phyloP scores from a whole-genome alignment of 2,888 invertebrate genomes.

The Cordylochernes scorpioides region DNA sequence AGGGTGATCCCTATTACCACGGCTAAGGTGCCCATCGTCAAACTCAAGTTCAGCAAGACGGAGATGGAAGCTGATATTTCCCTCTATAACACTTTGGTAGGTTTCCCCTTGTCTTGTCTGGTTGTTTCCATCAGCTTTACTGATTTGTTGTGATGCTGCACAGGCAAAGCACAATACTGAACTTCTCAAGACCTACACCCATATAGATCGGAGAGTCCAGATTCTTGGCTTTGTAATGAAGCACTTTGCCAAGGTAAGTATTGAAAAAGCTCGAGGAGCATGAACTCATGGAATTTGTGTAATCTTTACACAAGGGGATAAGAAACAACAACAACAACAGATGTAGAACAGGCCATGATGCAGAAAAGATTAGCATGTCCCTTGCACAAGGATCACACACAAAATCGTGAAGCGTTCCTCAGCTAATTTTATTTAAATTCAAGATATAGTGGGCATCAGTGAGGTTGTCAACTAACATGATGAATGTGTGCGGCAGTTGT shows the following conservation, averaged over 20 bases:
- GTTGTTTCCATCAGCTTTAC: background rate
- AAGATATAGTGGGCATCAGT: too few relatives aligned
- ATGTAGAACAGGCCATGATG: too few relatives aligned
- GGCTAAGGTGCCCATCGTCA: conserved; percentile 35
- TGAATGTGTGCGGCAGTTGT: conserved; percentile 18
- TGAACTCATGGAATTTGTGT: too few relatives aligned
- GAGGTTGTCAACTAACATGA: background rate
- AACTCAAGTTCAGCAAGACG: conserved; percentile 23
- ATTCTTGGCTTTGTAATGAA: conserved; percentile 28
- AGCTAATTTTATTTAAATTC: too few relatives aligned
- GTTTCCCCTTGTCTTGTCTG: conserved; percentile 2
- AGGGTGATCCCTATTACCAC: conserved; percentile 28
- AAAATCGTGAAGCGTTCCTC: too few relatives aligned
- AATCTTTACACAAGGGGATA: too few relatives aligned
- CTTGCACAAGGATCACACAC: too few relatives aligned
- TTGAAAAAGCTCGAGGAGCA: conserved; percentile 1
- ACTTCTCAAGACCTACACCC: conserved; percentile 27
- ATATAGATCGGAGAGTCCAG: conserved; percentile 28
- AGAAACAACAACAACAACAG: too few relatives aligned
- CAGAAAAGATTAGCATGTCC: too few relatives aligned
- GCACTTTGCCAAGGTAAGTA: conserved; percentile 27
- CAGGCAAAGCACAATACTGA: conserved; percentile 30
- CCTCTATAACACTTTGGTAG: conserved; percentile 30
- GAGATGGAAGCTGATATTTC: conserved; percentile 32
- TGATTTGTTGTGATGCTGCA: conserved; percentile 3